Evolutionary conservation across 1,140 invertebrate genomes (phyloP).

Genomic region (Phortica variegata): DNA sequence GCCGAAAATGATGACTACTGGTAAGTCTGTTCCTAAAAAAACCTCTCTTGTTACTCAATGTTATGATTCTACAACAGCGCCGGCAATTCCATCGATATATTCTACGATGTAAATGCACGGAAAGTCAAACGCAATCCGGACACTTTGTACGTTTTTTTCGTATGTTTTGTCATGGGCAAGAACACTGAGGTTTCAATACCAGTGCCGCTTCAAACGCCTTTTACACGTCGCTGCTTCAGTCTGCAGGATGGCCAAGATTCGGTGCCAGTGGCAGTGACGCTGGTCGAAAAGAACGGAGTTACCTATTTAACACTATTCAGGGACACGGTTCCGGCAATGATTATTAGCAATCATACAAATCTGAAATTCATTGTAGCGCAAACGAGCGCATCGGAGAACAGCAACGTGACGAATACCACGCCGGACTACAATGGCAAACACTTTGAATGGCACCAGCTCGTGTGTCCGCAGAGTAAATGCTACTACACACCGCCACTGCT

Average conservation of each 20-base stretch:
- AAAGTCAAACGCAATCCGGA: conserved; percentile 33
- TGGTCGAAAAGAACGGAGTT: conserved; percentile 45
- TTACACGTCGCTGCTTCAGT: conserved; percentile 44
- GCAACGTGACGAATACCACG: conserved; percentile 40
- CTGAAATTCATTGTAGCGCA: conserved; percentile 46
- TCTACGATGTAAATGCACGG: conserved; percentile 37
- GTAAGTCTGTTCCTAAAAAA: too few relatives aligned
- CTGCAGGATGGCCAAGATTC: conserved; percentile 38
- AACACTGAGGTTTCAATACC: conserved; percentile 41
- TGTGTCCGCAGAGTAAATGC: conserved; percentile 33
- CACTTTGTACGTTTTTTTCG: conserved; percentile 45
- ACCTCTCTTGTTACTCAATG: too few relatives aligned
- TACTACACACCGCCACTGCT: conserved; percentile 51
- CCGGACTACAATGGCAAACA: conserved; percentile 42
- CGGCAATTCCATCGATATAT: conserved; percentile 29
- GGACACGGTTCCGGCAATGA: conserved; percentile 36
- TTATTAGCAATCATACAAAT: conserved; percentile 45
- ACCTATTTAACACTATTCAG: conserved; percentile 42
- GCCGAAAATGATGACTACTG: too few relatives aligned
- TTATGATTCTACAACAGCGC: conserved; percentile 11
- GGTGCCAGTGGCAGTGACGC: conserved; percentile 36
- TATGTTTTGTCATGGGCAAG: conserved; percentile 28
- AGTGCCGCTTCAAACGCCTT: conserved; percentile 34
- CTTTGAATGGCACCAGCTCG: conserved; percentile 47
- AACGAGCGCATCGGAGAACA: conserved; percentile 43